Conservation (phyloP, 2,113 vertebrate species). For the Ictidomys tridecemlineatus region DNA sequence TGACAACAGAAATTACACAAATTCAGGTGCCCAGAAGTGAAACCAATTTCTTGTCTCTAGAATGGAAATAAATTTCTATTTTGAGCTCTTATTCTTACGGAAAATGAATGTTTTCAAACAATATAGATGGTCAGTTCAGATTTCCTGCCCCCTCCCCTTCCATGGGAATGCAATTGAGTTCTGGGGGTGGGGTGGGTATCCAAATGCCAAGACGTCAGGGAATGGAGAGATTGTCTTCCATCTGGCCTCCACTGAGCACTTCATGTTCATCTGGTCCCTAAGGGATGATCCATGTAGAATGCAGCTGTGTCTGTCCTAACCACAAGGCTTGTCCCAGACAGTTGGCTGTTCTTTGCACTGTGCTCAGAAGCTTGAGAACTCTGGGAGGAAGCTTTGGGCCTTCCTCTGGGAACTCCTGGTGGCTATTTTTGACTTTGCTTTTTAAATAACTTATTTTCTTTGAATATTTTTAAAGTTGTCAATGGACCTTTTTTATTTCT, state of each 20-base stretch:
- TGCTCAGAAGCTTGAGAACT: neutral
- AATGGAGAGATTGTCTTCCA: neutral
- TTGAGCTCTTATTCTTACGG: conserved; percentile 21
- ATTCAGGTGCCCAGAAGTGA: neutral
- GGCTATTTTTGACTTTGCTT: neutral
- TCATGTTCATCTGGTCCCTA: neutral
- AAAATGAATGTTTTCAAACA: neutral
- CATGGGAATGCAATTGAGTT: neutral
- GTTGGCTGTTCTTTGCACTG: neutral
- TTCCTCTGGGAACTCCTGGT: neutral
- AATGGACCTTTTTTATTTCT: too few relatives aligned
- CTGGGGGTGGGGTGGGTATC: too few relatives aligned
- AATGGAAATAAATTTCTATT: neutral
- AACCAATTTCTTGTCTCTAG: neutral
- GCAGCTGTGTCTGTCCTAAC: neutral
- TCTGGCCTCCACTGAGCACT: neutral
- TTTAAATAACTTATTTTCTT: too few relatives aligned
- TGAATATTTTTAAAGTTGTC: too few relatives aligned
- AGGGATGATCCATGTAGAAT: neutral
- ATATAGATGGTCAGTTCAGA: neutral
- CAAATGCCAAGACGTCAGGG: neutral
- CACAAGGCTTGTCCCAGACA: neutral
- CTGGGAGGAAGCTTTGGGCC: neutral
- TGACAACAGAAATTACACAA: neutral
- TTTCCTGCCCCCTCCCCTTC: neutral